A percentile compares a stretch with the other conserved stretches of the same genome.
phyloP scores from a whole-genome alignment of 2,113 vertebrate genomes.

The Bubo blakistoni region DNA sequence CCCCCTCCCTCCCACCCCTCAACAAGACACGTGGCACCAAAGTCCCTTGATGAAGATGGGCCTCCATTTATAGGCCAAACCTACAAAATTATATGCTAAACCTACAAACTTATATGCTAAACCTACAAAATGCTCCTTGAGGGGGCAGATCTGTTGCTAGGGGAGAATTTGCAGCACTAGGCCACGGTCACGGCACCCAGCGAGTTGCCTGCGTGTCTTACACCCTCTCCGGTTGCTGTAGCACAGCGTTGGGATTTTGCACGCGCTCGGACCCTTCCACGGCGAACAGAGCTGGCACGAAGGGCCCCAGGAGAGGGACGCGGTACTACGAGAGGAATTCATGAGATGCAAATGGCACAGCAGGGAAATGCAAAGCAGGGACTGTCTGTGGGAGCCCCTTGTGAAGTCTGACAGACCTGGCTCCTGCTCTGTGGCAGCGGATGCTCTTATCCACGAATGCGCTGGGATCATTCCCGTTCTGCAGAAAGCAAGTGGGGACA shows the following conservation, averaged over 20 bases:
- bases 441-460: neutral
- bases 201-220: neutral
- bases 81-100: neutral
- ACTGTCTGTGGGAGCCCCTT: neutral
- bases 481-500: neutral
- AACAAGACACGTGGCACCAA: rapidly evolving
- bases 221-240: neutral
- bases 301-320: neutral
- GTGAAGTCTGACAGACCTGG: neutral
- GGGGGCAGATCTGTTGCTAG: neutral
- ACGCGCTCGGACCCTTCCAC: neutral
- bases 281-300: neutral
- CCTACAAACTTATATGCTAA: neutral
- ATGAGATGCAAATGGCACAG: slow-evolving; percentile 40
- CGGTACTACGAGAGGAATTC: neutral
- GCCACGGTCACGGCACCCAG: neutral
- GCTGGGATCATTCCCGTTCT: neutral
- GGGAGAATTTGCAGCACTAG: neutral
- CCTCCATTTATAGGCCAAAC: neutral
- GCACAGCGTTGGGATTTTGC: neutral
- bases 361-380: slow-evolving; percentile 17
- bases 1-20: neutral
- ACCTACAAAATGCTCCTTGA: neutral
- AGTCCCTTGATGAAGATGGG: neutral
- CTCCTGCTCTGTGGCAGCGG: neutral